Percentiles rank a stretch among this genome's conserved stretches.
These are phyloP conservation scores for Gryllus longicercus DNA, from an alignment of 2,888 invertebrate genomes.

Conservation along the genomic window DNA sequence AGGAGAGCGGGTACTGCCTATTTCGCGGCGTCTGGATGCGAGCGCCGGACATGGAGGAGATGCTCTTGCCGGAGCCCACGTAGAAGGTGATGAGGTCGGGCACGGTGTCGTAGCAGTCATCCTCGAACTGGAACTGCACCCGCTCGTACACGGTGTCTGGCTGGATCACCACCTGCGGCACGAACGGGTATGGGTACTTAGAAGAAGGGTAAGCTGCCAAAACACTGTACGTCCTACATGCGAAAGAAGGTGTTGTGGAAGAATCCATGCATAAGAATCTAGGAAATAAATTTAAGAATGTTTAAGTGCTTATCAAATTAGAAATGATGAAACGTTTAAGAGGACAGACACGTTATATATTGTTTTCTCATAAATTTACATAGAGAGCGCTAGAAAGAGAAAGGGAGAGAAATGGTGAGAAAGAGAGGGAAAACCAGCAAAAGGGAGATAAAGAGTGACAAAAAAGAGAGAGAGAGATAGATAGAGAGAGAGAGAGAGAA, in stretches of 20 bases:
- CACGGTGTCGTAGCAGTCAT: conserved; percentile 88
- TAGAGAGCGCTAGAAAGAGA: too few relatives aligned
- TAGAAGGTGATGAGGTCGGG: conserved; percentile 91
- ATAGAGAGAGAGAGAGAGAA: too few relatives aligned
- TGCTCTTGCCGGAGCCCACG: conserved; percentile 84
- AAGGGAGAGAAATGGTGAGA: too few relatives aligned
- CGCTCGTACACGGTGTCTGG: conserved; percentile 89
- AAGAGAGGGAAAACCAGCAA: too few relatives aligned
- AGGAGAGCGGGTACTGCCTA: conserved; percentile 72
- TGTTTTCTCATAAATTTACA: too few relatives aligned
- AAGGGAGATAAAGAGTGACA: too few relatives aligned
- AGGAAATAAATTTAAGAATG: neutral
- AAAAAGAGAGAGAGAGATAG: too few relatives aligned
- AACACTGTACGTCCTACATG: too few relatives aligned
- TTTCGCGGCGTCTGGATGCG: conserved; percentile 82
- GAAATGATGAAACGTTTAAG: neutral
- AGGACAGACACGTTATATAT: too few relatives aligned
- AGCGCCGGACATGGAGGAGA: conserved; percentile 85
- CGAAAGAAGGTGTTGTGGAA: neutral
- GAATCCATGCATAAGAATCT: neutral
- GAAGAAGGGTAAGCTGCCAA: neutral
- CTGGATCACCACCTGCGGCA: conserved; percentile 69
- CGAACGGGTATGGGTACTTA: neutral
- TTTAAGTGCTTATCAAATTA: neutral
- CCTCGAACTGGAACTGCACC: conserved; percentile 90